phyloP scores from a whole-genome alignment of 2,797 vertebrate genomes.

The Acanthurus leucopareius region DNA sequence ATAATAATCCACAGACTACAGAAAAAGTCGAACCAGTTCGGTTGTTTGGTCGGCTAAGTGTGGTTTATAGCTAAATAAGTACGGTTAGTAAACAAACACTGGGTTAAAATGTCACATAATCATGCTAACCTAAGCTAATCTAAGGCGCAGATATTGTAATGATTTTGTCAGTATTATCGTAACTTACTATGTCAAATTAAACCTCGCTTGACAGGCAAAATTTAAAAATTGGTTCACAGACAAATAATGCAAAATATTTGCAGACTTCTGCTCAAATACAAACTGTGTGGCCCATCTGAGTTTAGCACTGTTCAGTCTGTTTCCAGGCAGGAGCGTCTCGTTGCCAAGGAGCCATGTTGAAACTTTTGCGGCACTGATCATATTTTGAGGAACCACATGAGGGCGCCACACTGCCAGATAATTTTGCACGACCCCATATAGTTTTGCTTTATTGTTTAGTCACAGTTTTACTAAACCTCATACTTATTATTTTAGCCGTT shows the following conservation, averaged over 20 bases:
- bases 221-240: background rate
- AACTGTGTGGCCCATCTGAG: background rate
- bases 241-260: background rate
- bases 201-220: background rate
- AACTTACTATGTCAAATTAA: background rate
- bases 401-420: slow-evolving; percentile 58
- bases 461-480: background rate
- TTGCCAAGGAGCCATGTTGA: slow-evolving; percentile 80
- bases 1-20: too few relatives aligned
- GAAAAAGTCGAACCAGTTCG: background rate
- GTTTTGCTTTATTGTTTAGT: background rate
- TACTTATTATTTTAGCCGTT: background rate
- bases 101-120: background rate
- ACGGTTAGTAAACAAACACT: background rate
- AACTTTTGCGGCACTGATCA: slow-evolving; percentile 11
- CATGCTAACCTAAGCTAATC: slow-evolving; percentile 27
- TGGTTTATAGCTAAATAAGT: background rate
- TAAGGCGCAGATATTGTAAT: background rate
- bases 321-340: slow-evolving; percentile 70
- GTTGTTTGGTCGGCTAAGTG: background rate
- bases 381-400: slow-evolving; percentile 53
- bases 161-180: background rate
- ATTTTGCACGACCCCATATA: background rate
- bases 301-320: slow-evolving; percentile 61
- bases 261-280: background rate